A percentile compares a stretch with the other conserved stretches of the same genome.
Evolutionary conservation across 2,888 invertebrate species (phyloP).

Genomic region (Orgyia antiqua): DNA sequence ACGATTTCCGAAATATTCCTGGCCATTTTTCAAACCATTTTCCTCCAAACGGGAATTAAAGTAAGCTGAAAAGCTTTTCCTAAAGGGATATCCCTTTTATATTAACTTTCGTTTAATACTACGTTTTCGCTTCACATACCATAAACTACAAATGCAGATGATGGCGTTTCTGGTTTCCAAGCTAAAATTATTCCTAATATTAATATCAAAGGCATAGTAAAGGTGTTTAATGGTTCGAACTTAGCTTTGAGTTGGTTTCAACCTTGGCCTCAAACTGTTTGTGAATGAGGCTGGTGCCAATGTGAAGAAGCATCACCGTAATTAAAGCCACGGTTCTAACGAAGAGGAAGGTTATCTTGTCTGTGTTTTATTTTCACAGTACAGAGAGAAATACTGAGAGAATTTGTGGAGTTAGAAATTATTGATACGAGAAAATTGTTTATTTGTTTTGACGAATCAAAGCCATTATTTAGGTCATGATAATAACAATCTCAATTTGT

Average conservation of each 20-base stretch:
- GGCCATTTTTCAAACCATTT: no score
- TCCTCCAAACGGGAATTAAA: no score
- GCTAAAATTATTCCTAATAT: neutral
- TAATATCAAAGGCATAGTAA: conserved; percentile 4
- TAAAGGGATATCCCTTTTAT: no score
- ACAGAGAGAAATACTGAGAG: neutral
- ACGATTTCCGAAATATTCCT: no score
- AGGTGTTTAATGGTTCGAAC: neutral
- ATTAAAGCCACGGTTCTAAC: conserved; percentile 15
- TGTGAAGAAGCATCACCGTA: conserved; percentile 10
- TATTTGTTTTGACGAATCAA: no score
- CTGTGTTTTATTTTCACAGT: conserved; percentile 7
- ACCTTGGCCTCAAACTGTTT: conserved; percentile 5
- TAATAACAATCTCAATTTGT: no score
- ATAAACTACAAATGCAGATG: neutral
- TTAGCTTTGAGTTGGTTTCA: conserved; percentile 2
- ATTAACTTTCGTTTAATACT: no score
- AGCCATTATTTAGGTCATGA: no score
- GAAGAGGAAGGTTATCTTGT: conserved; percentile 1
- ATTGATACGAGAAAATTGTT: no score
- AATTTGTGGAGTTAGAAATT: neutral
- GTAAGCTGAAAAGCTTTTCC: no score
- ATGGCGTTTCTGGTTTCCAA: neutral
- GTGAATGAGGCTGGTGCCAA: conserved; percentile 4
- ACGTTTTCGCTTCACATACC: no score